Evolutionary conservation across 2,797 vertebrate species (phyloP), one percentile per base, ranked within the genome.

Genomic region (Lacerta bilineata): DNA sequence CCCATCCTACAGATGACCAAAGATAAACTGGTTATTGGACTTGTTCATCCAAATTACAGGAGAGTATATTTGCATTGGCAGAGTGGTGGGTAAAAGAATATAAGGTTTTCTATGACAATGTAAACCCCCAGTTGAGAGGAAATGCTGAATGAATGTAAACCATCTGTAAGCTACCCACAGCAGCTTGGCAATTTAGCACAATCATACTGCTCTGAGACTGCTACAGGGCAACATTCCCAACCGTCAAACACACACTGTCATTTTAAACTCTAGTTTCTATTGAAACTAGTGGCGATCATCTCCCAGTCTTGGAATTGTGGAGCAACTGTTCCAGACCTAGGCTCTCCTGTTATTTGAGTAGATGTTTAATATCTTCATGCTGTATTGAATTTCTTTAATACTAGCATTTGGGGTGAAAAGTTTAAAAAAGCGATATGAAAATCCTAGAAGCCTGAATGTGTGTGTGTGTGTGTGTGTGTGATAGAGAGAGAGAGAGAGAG

Each of bases 321-420:
- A 68, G 3, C 27, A 43, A 43, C 15, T 33, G 68, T 29, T 29
- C 27, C 68, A 71, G 18, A 76, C 6, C 59, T 10, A 64, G 59
- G 25, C 20, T 87, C 25, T 2, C 0, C 18, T 1, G 25, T 46
- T 61, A 86, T 83, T 83, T 18, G 15, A 90, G 69, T 59, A 3
- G 17, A 59, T 89, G 83, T 84, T 89, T 86, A 72, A 82, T 75
- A 55, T 8, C 33, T 87, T 20, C 25, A 50, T 39, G 4, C 5
- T 20, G 76, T 76, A 83, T 17, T 90, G 36, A 74, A 86, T 88
- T 87, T 55, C 27, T 81, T 87, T 69, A n/a, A 81, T 83, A 79
- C 61, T 88, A 76, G 5, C 8, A 83, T 72, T 84, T 69, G 39
- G 33, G 36, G 27, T 17, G 74, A 55, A 89, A 85, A 83, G 8